These are phyloP conservation scores for Agonopterix heracliana DNA, from an alignment of 2,888 invertebrate genomes.

Conservation along the genomic window DNA sequence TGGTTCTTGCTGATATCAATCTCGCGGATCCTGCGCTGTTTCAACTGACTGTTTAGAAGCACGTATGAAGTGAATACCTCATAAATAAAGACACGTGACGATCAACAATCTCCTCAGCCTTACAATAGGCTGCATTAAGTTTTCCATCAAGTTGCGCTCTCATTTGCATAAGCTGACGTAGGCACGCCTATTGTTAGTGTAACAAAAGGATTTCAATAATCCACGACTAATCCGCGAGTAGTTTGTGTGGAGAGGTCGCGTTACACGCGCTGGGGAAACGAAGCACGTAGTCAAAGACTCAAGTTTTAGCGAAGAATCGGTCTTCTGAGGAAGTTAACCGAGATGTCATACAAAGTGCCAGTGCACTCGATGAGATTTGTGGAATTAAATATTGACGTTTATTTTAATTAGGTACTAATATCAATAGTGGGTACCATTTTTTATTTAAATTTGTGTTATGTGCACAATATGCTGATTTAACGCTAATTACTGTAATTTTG, in stretches of 20 bases:
- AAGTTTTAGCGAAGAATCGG: slow-evolving; percentile 29
- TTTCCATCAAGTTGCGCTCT: slow-evolving; percentile 5
- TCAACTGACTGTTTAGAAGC: too few species aligned
- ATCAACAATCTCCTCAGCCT: too few species aligned
- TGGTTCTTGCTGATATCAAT: too few species aligned
- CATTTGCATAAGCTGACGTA: slow-evolving; percentile 29
- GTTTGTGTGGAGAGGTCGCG: slow-evolving; percentile 12
- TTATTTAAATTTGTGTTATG: too few species aligned
- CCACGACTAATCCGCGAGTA: slow-evolving; percentile 17
- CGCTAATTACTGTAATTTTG: too few species aligned
- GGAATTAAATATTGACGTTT: not conserved
- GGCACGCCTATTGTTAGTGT: slow-evolving; percentile 25
- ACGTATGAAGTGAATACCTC: too few species aligned
- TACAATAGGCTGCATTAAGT: too few species aligned
- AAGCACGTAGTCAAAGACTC: slow-evolving; percentile 28
- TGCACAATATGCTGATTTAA: too few species aligned
- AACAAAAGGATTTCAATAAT: slow-evolving; percentile 36
- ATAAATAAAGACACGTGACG: too few species aligned
- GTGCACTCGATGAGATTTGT: not conserved
- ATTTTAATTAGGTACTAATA: not conserved
- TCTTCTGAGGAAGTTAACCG: slow-evolving; percentile 26
- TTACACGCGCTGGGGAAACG: slow-evolving; percentile 21
- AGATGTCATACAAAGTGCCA: slow-evolving; percentile 6
- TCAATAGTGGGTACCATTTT: not conserved
- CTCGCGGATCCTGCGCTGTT: too few species aligned